A percentile compares a stretch with the other conserved stretches of the same genome.
Conservation (phyloP, 2,888 invertebrate species). For the Bibio marci region DNA sequence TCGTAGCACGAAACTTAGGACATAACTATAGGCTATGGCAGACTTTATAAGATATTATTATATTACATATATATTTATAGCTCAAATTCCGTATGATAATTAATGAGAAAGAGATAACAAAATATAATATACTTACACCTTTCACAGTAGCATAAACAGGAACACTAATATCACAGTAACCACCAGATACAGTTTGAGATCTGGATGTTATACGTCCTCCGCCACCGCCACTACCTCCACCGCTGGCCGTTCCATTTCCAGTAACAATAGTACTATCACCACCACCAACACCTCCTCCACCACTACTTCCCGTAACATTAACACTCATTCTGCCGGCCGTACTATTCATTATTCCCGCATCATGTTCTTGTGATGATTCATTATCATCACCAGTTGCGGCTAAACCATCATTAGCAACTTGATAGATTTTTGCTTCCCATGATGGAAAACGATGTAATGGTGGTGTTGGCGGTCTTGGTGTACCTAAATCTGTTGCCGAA, state of each 20-base stretch:
- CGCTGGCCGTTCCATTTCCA: conserved; percentile 20
- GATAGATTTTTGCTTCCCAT: conserved; percentile 94
- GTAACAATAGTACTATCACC: too few species aligned
- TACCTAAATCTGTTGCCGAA: conserved; percentile 20
- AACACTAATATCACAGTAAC: conserved; percentile 79
- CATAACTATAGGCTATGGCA: too few species aligned
- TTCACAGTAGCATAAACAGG: conserved; percentile 94
- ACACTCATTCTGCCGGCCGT: conserved; percentile 32
- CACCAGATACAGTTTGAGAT: conserved; percentile 41
- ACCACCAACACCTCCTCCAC: too few species aligned
- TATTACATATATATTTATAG: too few species aligned
- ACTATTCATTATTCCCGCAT: conserved; percentile 21
- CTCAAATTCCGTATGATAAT: too few species aligned
- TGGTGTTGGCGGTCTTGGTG: conserved; percentile 64
- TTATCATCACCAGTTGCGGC: conserved; percentile 29
- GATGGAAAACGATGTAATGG: conserved; percentile 81
- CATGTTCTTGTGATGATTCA: conserved; percentile 18
- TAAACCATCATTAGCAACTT: conserved; percentile 50
- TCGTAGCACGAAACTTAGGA: too few species aligned
- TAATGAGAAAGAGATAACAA: too few species aligned
- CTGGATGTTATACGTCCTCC: conserved; percentile 16
- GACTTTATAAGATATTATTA: too few species aligned
- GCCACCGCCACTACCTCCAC: not conserved
- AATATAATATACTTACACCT: conserved; percentile 43
- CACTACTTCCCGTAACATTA: conserved; percentile 9